phyloP scores from a whole-genome alignment of 2,888 invertebrate species.

The Reticulitermes lucifugus region DNA sequence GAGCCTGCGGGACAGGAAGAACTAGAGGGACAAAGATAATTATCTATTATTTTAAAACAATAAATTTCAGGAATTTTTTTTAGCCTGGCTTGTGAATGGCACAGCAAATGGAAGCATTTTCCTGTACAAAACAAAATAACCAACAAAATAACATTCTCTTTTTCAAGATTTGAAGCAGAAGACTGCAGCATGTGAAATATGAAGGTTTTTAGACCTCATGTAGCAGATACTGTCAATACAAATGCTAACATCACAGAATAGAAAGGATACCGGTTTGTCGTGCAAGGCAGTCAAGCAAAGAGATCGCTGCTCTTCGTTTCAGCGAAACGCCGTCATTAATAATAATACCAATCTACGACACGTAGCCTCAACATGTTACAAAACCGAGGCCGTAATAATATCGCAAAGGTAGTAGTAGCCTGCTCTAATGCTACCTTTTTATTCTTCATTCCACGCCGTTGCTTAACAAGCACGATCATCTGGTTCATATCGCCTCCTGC shows the following conservation, averaged over 20 bases:
- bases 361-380: background rate
- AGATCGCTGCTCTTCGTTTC: background rate
- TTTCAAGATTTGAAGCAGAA: background rate
- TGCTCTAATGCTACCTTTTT: slow-evolving; percentile 4
- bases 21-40: too few species aligned
- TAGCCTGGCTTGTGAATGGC: too few species aligned
- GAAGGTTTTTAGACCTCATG: background rate
- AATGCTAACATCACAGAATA: slow-evolving; percentile 1
- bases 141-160: background rate
- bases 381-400: background rate
- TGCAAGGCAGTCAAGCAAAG: slow-evolving; percentile 9
- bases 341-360: slow-evolving; percentile 18
- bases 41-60: too few species aligned
- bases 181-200: background rate
- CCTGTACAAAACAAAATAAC: too few species aligned
- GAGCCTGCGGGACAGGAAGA: too few species aligned
- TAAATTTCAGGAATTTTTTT: too few species aligned
- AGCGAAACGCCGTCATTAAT: slow-evolving; percentile 6
- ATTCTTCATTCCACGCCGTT: background rate
- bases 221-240: background rate
- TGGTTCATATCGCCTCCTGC: background rate
- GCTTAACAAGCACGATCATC: slow-evolving; percentile 20
- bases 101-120: too few species aligned
- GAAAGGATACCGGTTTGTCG: slow-evolving; percentile 6
- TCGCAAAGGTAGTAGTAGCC: background rate